These are phyloP conservation scores for Agonopterix arenella DNA, from an alignment of 2,888 invertebrate species.

Conservation along the genomic window DNA sequence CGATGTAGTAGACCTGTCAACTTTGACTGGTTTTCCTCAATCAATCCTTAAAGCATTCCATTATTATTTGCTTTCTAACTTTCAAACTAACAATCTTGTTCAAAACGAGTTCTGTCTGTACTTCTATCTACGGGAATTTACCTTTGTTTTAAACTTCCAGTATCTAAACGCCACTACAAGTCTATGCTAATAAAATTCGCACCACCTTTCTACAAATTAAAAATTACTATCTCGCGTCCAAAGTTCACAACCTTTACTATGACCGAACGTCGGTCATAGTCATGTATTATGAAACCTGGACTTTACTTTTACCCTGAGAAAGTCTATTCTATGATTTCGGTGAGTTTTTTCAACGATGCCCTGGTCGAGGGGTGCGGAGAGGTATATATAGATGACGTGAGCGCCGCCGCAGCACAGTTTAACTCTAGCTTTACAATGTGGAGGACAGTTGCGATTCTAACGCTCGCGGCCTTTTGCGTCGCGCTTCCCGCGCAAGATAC, in stretches of 20 bases:
- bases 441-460: slow-evolving; percentile 48
- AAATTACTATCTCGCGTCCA: slow-evolving; percentile 2
- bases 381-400: slow-evolving; percentile 55
- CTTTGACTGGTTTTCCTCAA: not conserved
- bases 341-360: slow-evolving; percentile 40
- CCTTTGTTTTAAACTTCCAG: not conserved
- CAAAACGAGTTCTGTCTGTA: not conserved
- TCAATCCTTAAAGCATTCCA: not conserved
- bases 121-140: not conserved
- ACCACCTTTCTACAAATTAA: not conserved
- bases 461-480: slow-evolving; percentile 69
- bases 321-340: slow-evolving; percentile 53
- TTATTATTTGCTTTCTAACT: slow-evolving; percentile 8
- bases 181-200: not conserved
- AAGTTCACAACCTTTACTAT: slow-evolving; percentile 48
- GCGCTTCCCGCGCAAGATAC: slow-evolving; percentile 85
- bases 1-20: not conserved
- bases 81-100: not conserved
- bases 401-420: slow-evolving; percentile 53
- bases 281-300: slow-evolving; percentile 65
- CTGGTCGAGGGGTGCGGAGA: slow-evolving; percentile 48
- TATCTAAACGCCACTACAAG: not conserved
- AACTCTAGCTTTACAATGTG: slow-evolving; percentile 52
- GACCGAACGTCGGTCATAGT: slow-evolving; percentile 49
- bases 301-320: slow-evolving; percentile 72